phyloP scores from a whole-genome alignment of 2,797 vertebrate genomes.

The Neosilurus mollespiculum region DNA sequence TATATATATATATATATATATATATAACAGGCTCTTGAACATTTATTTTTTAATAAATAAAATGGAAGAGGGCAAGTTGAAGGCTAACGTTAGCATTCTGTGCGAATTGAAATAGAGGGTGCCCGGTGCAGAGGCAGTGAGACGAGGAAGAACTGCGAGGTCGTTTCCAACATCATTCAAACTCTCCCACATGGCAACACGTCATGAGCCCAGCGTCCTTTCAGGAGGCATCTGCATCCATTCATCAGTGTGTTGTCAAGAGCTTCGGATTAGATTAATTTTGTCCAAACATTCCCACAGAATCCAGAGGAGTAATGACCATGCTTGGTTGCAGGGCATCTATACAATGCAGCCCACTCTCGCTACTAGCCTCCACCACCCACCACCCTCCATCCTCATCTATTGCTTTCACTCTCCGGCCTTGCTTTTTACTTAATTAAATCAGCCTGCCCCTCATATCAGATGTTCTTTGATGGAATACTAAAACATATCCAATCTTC shows the following conservation, averaged over 20 bases:
- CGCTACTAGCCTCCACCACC: slow-evolving; percentile 42
- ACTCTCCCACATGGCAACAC: neutral
- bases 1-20: neutral
- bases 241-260: slow-evolving; percentile 20
- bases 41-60: slow-evolving; percentile 11
- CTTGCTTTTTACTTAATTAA: slow-evolving; percentile 76
- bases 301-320: slow-evolving; percentile 36
- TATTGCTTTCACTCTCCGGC: slow-evolving; percentile 56
- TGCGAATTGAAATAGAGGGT: slow-evolving; percentile 4
- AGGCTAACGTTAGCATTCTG: slow-evolving; percentile 7
- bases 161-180: slow-evolving; percentile 27
- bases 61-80: slow-evolving; percentile 18
- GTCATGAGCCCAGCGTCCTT: neutral
- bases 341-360: slow-evolving; percentile 50
- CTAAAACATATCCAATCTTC: slow-evolving; percentile 75
- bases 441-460: slow-evolving; percentile 71
- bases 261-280: slow-evolving; percentile 36
- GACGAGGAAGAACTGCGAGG: slow-evolving; percentile 15
- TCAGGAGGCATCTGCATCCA: slow-evolving; percentile 24
- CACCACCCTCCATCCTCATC: slow-evolving; percentile 32
- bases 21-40: slow-evolving; percentile 31
- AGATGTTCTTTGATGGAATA: slow-evolving; percentile 77
- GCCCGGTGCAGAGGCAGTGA: neutral
- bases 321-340: slow-evolving; percentile 51
- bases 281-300: slow-evolving; percentile 46